phyloP scores from a whole-genome alignment of 2,888 invertebrate species.

The Notocelia uddmanniana region DNA sequence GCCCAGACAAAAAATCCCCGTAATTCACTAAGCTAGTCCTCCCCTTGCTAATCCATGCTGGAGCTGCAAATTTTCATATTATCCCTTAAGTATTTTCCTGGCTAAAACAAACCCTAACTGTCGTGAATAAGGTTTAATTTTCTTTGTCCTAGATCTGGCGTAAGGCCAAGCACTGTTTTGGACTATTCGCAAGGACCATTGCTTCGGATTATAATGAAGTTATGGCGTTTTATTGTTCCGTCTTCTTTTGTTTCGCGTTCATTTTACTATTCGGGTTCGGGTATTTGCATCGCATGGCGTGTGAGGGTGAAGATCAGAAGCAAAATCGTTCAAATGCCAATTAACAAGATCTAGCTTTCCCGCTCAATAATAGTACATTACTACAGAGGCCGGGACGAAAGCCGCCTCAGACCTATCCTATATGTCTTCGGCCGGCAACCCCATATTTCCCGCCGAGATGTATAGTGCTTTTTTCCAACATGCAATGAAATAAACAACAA shows the following conservation, averaged over 20 bases:
- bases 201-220: slow-evolving; percentile 34
- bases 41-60: slow-evolving; percentile 29
- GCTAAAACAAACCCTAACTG: neutral
- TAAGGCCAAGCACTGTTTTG: slow-evolving; percentile 28
- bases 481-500: no score
- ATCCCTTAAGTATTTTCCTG: neutral
- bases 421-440: no score
- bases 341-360: no score
- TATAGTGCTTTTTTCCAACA: no score
- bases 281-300: neutral
- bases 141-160: neutral
- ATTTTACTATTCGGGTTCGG: slow-evolving; percentile 11
- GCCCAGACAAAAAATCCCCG: slow-evolving; percentile 20
- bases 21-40: slow-evolving; percentile 26
- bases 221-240: slow-evolving; percentile 27
- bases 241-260: slow-evolving; percentile 21
- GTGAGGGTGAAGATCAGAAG: no score
- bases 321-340: no score
- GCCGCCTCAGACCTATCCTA: no score
- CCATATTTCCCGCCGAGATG: no score
- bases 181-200: slow-evolving; percentile 14
- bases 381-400: no score
- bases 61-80: slow-evolving; percentile 32
- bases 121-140: neutral
- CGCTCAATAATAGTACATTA: no score